Base-by-base conservation (phyloP, 2,797 vertebrate genomes). In the Neosalanx taihuensis region DNA sequence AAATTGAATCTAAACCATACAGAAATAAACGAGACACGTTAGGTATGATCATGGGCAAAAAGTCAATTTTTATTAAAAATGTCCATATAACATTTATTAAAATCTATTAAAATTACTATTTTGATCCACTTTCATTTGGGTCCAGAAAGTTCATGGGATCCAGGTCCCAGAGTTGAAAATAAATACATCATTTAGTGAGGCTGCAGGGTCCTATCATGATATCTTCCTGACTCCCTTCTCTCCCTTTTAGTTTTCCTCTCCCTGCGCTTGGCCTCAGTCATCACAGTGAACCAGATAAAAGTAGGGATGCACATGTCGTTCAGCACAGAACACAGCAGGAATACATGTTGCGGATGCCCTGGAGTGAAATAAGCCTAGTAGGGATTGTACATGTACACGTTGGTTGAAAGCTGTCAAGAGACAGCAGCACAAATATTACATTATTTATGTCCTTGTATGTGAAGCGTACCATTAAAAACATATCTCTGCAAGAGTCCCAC, bases 11-110 rank as follows among this genome's bases (percentile, higher is more conserved):
- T 12, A 13, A 46, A 46, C 12, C 7, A 46, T 46, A 46, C 41
- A 12, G 41, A 46, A 46, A 79, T 46, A 76, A 73, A 56, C 17
- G 12, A 73, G 17, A 20, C 18, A 57, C 17, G n/a, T 6, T 57
- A 65, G 59, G 6, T 53, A 29, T 60, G n/a, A 67, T 30, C 17
- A 70, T 83, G 87, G 79, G 84, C 79, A 90, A 90, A 87, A 89
- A 85, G 87, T 90, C 83, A 85, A 89, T 91, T 93, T 46, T 94
- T 92, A 94, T 92, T 93, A 93, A 92, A 94, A 93, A 92, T 87
- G 86, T 92, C 90, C 88, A 92, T 92, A 89, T 85, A 92, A 92
- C 92, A 93, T 93, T 92, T 92, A 89, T 89, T 94, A 93, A 93
- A 94, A 92, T 92, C 89, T 92, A 92, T 90, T 93, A 92, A 93